Evolutionary conservation across 2,113 vertebrate species (phyloP), one percentile per base, ranked within the genome.

Genomic region (Silurus glanis): DNA sequence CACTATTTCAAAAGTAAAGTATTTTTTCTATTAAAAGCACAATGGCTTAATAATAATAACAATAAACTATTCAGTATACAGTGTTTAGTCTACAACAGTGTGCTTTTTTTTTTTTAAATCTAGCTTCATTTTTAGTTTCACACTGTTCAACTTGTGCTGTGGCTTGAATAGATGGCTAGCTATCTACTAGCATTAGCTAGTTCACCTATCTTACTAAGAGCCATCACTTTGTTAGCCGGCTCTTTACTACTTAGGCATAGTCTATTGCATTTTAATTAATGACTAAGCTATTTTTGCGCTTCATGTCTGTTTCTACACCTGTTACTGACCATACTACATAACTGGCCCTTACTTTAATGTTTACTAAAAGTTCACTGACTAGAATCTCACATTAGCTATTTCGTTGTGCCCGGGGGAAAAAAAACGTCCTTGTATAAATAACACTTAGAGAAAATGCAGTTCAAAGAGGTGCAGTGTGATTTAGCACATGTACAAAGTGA

Each of bases 401-500:
- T 59, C 19, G 53, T 28, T 45, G 45, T 23, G 49, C 17, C 71
- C 1, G 49, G 47, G 37, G 28, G 2, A 37, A 37, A 37, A 37
- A 45, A 5, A 59, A 45, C 37, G 9, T 59, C 28, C 25, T 61
- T 80, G 5, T 61, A 80, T 80, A 80, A 61, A 6, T 80, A 5
- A 59, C 56, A 45, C 78, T 59, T 56, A 19, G 25, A 80, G 78
- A 59, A 9, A 45, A 23, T 21, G 56, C 14, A 47, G 56, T 80
- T 80, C 28, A 80, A 80, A 61, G 78, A 61, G 13, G 28, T 45
- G 25, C 56, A 23, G 56, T 80, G 53, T 45, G 78, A 79, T 83
- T 83, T 37, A 69, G 49, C 62, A 55, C 49, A 7, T 59, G 55
- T 83, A 51, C 82, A 58, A 56, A 58, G 69, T 74, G 82, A 83